Conservation (phyloP, 2,113 vertebrate genomes). For the Perccottus glenii region DNA sequence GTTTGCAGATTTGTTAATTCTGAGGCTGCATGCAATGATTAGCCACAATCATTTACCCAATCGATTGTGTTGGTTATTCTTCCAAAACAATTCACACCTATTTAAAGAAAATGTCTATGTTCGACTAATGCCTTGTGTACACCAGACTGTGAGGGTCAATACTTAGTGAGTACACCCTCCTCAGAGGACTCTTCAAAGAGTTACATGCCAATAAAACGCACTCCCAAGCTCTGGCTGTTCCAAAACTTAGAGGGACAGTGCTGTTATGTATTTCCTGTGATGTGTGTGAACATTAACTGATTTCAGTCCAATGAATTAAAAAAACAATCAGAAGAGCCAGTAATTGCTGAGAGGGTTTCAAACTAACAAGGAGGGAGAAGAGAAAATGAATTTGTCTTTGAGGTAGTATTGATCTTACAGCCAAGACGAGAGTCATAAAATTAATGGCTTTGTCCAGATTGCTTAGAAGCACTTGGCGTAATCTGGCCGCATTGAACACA, state of each 20-base stretch:
- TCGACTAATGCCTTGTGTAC: slow-evolving; percentile 56
- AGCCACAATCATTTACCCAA: slow-evolving; percentile 38
- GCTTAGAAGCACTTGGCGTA: slow-evolving; percentile 27
- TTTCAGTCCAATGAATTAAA: slow-evolving; percentile 54
- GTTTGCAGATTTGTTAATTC: slow-evolving; percentile 32
- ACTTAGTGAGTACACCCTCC: slow-evolving; percentile 20
- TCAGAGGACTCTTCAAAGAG: slow-evolving; percentile 24
- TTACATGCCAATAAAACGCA: slow-evolving; percentile 48
- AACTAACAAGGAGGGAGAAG: slow-evolving; percentile 61
- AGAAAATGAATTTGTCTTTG: slow-evolving; percentile 72
- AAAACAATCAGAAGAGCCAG: slow-evolving; percentile 45
- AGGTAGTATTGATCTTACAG: slow-evolving; percentile 70
- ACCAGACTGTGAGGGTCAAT: slow-evolving; percentile 48
- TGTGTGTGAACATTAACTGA: slow-evolving; percentile 48
- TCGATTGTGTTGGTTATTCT: slow-evolving; percentile 47
- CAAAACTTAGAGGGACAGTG: slow-evolving; percentile 45
- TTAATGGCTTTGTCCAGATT: slow-evolving; percentile 60
- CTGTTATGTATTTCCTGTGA: slow-evolving; percentile 48
- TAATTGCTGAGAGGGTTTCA: slow-evolving; percentile 65
- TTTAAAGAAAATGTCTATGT: slow-evolving; percentile 46
- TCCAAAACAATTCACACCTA: slow-evolving; percentile 49
- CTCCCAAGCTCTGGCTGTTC: slow-evolving; percentile 25
- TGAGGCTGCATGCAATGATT: slow-evolving; percentile 41
- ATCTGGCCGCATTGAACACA: slow-evolving; percentile 29
- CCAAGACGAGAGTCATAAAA: slow-evolving; percentile 60